Evolutionary conservation across 2,113 vertebrate genomes (phyloP).

Genomic region (Gallinago paraguaiae): DNA sequence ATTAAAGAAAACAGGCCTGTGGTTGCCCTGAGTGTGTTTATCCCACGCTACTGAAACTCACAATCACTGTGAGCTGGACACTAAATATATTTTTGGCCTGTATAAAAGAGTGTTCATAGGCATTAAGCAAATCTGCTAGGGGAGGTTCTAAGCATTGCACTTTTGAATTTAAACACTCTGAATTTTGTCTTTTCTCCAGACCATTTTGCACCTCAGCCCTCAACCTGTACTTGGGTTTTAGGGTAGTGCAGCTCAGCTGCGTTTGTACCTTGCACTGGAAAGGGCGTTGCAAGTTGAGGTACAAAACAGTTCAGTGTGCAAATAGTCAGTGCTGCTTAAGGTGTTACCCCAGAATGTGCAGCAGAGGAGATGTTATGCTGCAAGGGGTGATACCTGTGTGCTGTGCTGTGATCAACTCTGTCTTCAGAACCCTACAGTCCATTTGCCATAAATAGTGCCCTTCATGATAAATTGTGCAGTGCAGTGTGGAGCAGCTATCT

Average conservation of each 20-base stretch:
- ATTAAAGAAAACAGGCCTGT: neutral
- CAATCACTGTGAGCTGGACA: neutral
- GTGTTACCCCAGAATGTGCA: no score
- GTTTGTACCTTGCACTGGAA: neutral
- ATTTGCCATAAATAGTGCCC: neutral
- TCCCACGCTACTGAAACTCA: neutral
- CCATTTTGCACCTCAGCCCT: neutral
- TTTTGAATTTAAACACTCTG: neutral
- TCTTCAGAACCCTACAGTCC: neutral
- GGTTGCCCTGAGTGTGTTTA: neutral
- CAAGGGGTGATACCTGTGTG: neutral
- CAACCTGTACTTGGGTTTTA: neutral
- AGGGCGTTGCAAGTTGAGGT: neutral
- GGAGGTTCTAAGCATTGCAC: neutral
- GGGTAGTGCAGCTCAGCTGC: accelerated
- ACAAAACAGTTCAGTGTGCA: neutral
- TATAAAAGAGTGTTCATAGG: neutral
- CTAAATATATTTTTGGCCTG: neutral
- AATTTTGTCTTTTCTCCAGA: neutral
- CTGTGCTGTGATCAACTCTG: neutral
- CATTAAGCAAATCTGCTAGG: neutral
- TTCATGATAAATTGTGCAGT: neutral
- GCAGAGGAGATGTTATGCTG: neutral
- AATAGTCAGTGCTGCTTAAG: neutral
- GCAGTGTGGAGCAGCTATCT: neutral